Evolutionary conservation across 2,113 vertebrate genomes (phyloP), one percentile per base, ranked within the genome.

Genomic region (Alouatta palliata): DNA sequence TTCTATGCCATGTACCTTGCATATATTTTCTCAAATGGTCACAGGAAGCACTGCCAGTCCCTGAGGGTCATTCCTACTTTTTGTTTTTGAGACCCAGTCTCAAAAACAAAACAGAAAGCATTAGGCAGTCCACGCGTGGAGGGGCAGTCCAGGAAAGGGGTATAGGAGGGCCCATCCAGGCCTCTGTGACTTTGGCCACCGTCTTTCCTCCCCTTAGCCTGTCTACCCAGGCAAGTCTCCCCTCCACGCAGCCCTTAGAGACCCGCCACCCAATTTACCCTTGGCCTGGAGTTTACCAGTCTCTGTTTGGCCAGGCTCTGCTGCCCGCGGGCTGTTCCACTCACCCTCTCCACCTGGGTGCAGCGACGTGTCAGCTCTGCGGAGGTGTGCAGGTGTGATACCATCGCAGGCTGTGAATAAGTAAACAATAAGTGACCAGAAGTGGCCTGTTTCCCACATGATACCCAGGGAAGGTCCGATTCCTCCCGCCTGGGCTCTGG

Each of bases 391-490:
- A 30, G 68, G 61, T 30, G 68, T 90, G 95, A 52, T 94, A 61
- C 17, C 87, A 52, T 45, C 32, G 0, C 30, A 91, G 91, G 56
- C 92, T 95, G 93, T 96, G 95, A 96, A 96, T 95, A 97, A 97
- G 95, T 97, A 97, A 96, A 92, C 58, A 85, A 58, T 81, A 87
- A 93, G 68, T 19, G 21, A 66, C 83, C 86, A 61, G 54, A 75
- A 91, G 95, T 61, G 93, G 90, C 81, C 79, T 83, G 70, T 90
- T 87, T 89, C 96, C 92, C 92, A 97, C 84, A 11, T 94, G 94
- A 97, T 77, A 97, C 95, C 45, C 76, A 30, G 89, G 90, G 81
- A 90, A 77, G 90, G 95, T 91, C 79, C 81, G 0, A 30, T 93
- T 97, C 91, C 91, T 87, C 89, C 49, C 25, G 3, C 27, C 66